These are phyloP conservation scores for Xestia ashworthii DNA, from an alignment of 2,888 invertebrate species.

Conservation along the genomic window DNA sequence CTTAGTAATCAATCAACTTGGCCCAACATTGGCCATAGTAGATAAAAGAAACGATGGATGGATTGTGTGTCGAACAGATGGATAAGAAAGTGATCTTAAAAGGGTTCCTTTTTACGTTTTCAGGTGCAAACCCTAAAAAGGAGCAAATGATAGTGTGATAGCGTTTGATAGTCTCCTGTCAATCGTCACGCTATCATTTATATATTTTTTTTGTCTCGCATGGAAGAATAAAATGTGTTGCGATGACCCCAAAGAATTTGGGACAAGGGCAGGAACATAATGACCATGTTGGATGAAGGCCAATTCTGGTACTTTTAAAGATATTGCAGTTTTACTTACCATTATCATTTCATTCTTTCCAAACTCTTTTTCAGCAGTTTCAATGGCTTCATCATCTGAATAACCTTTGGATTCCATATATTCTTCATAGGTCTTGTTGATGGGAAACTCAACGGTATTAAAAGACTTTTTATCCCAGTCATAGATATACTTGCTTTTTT, in stretches of 20 bases:
- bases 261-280: neutral
- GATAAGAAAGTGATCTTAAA: too few relatives aligned
- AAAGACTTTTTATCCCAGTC: constrained; percentile 95
- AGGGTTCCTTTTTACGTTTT: too few relatives aligned
- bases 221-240: neutral
- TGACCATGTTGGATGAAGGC: neutral
- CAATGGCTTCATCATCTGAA: constrained; percentile 95
- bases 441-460: constrained; percentile 96
- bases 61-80: neutral
- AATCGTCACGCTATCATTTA: too few relatives aligned
- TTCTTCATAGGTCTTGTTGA: constrained; percentile 92
- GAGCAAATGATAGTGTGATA: neutral
- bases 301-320: neutral
- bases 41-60: neutral
- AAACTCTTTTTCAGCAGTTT: constrained; percentile 94
- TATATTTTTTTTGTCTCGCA: too few relatives aligned
- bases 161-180: neutral
- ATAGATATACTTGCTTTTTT: constrained; percentile 99
- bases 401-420: constrained; percentile 97
- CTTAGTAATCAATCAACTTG: neutral
- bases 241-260: neutral
- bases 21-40: neutral
- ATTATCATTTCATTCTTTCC: constrained; percentile 96
- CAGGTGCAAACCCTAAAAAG: too few relatives aligned
- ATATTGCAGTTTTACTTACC: constrained; percentile 87